phyloP scores from a whole-genome alignment of 2,797 vertebrate species.

The Malacoctenus gilli region DNA sequence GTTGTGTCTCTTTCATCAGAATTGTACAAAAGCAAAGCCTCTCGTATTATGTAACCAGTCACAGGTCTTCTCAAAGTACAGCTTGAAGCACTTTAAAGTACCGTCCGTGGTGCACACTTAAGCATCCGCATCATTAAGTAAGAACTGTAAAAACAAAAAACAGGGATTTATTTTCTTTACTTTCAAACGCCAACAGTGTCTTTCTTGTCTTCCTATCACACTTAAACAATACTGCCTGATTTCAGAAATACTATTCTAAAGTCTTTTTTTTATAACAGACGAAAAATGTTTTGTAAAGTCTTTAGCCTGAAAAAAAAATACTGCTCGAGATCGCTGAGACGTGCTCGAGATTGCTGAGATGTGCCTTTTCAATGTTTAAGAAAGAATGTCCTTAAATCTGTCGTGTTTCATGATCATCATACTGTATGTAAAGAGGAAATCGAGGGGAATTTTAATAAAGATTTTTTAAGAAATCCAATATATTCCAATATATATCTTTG shows the following conservation, averaged over 20 bases:
- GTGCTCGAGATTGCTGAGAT: too few relatives aligned
- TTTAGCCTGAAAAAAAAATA: slow-evolving; percentile 20
- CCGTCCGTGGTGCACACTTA: slow-evolving; percentile 16
- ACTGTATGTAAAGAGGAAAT: slow-evolving; percentile 54
- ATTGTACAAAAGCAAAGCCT: slow-evolving; percentile 39
- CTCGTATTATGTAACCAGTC: slow-evolving; percentile 38
- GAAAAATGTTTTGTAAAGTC: slow-evolving; percentile 13
- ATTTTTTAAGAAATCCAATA: slow-evolving; percentile 58
- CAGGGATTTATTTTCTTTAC: slow-evolving; percentile 5
- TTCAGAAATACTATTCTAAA: slow-evolving; percentile 8
- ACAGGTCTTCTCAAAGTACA: slow-evolving; percentile 42
- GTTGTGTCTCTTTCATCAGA: slow-evolving; percentile 39
- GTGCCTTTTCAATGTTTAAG: slow-evolving; percentile 50
- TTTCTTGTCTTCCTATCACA: slow-evolving; percentile 16
- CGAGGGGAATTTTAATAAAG: slow-evolving; percentile 68
- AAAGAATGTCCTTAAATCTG: slow-evolving; percentile 28
- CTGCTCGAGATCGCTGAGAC: too few relatives aligned
- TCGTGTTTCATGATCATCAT: slow-evolving; percentile 49
- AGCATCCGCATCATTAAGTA: slow-evolving; percentile 30
- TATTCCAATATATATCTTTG: slow-evolving; percentile 3
- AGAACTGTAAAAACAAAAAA: too few relatives aligned
- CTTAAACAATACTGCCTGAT: slow-evolving; percentile 3
- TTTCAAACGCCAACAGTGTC: slow-evolving; percentile 12
- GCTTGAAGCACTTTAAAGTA: slow-evolving; percentile 67
- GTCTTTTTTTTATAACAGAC: slow-evolving; percentile 5